These are phyloP conservation scores for Ladona fulva DNA, from an alignment of 1,140 invertebrate species.

Conservation along the genomic window DNA sequence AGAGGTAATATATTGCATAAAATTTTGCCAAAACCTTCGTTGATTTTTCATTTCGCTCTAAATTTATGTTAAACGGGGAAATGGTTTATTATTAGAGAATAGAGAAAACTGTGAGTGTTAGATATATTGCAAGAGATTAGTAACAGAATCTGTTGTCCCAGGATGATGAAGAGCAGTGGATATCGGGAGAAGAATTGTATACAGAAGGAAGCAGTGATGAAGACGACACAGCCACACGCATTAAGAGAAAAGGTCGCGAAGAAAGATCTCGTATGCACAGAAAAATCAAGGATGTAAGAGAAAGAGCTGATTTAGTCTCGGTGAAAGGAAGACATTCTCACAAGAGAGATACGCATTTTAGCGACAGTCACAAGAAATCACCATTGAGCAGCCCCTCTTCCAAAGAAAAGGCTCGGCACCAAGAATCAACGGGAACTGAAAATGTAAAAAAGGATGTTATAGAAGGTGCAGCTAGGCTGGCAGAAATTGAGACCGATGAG, in stretches of 20 bases:
- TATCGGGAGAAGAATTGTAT: conserved; percentile 27
- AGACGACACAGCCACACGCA: conserved; percentile 17
- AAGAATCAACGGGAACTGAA: not conserved
- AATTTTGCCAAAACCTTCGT: no score
- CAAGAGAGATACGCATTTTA: not conserved
- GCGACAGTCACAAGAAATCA: conserved; percentile 8
- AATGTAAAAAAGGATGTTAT: not conserved
- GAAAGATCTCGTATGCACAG: conserved; percentile 17
- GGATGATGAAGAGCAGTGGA: conserved; percentile 30
- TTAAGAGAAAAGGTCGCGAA: conserved; percentile 2
- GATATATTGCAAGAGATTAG: not conserved
- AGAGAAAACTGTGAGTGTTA: no score
- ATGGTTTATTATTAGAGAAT: no score
- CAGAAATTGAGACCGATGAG: not conserved
- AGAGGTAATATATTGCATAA: not conserved
- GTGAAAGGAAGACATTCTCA: not conserved
- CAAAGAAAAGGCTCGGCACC: not conserved
- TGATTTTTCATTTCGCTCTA: no score
- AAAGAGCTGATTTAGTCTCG: not conserved
- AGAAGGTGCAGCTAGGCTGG: not conserved
- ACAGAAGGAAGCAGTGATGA: conserved; percentile 29
- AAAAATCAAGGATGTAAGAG: not conserved
- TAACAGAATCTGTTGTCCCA: conserved; percentile 14
- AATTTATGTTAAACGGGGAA: no score
- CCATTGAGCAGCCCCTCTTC: not conserved